Conservation (phyloP, 2,888 invertebrate species). For the Ornithoptera alexandrae region DNA sequence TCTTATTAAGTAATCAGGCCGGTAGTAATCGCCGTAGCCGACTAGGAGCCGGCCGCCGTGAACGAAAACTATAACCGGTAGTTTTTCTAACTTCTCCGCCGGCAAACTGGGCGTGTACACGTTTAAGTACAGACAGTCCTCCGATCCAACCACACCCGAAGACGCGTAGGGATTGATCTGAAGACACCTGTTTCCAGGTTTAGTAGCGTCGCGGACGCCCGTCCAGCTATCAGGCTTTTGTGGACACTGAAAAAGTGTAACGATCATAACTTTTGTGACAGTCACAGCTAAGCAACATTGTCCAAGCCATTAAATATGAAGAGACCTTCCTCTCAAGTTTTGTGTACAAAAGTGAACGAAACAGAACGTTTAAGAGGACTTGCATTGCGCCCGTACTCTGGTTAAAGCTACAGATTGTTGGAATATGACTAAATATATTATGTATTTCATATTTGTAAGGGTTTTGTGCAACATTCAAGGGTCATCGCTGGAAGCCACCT, state of each 20-base stretch:
- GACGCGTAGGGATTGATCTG: constrained; percentile 67
- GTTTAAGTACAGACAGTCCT: constrained; percentile 85
- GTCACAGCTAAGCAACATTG: no score
- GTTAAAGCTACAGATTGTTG: no score
- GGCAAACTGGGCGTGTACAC: constrained; percentile 82
- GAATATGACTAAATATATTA: no score
- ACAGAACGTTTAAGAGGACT: no score
- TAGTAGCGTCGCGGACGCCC: constrained; percentile 59
- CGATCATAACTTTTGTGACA: neutral
- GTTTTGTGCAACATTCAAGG: no score
- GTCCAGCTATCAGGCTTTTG: constrained; percentile 53
- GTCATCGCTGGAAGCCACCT: no score
- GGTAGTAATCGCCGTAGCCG: constrained; percentile 75
- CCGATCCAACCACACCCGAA: constrained; percentile 70
- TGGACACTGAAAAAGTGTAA: constrained; percentile 54
- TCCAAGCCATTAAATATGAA: no score
- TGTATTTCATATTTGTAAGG: no score
- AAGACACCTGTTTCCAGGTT: constrained; percentile 64
- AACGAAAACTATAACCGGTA: constrained; percentile 78
- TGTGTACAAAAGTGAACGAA: no score
- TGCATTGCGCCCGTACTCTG: no score
- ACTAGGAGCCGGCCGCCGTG: constrained; percentile 79
- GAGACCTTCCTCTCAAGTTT: no score
- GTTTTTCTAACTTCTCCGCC: constrained; percentile 47
- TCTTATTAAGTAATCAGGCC: constrained; percentile 61